A percentile compares a stretch with the other conserved stretches of the same genome.
Conservation (phyloP, 2,888 invertebrate species). For the Busseola fusca region DNA sequence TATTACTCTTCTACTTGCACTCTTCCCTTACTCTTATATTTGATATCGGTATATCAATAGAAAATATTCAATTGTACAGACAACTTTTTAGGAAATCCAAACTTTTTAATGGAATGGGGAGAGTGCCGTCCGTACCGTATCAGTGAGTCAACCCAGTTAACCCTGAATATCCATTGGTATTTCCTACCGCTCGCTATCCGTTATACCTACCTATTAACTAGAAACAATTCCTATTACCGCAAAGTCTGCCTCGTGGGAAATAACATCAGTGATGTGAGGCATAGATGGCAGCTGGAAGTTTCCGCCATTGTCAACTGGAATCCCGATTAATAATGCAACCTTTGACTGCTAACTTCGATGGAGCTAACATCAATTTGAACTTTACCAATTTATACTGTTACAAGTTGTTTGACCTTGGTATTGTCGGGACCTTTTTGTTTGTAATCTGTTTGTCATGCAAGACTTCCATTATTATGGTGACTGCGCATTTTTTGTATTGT, state of each 20-base stretch:
- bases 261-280: conserved; percentile 49
- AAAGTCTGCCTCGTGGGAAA: conserved; percentile 59
- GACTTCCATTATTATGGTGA: conserved; percentile 31
- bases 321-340: conserved; percentile 51
- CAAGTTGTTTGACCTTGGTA: conserved; percentile 39
- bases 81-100: neutral
- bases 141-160: neutral
- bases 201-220: neutral
- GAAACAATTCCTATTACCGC: conserved; percentile 59
- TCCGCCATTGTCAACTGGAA: conserved; percentile 30
- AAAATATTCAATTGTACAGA: neutral
- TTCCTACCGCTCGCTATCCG: neutral
- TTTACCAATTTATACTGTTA: conserved; percentile 44
- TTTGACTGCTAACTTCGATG: conserved; percentile 15
- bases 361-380: conserved; percentile 44
- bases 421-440: conserved; percentile 18
- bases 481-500: neutral
- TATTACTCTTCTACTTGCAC: no score
- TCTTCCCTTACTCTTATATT: neutral
- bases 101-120: neutral
- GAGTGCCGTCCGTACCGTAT: neutral
- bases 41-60: neutral
- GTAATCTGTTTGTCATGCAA: conserved; percentile 44
- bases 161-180: conserved; percentile 3
- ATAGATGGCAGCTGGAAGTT: conserved; percentile 36